These are phyloP conservation scores for Myathropa florea DNA, from an alignment of 2,888 invertebrate genomes.

Conservation along the genomic window DNA sequence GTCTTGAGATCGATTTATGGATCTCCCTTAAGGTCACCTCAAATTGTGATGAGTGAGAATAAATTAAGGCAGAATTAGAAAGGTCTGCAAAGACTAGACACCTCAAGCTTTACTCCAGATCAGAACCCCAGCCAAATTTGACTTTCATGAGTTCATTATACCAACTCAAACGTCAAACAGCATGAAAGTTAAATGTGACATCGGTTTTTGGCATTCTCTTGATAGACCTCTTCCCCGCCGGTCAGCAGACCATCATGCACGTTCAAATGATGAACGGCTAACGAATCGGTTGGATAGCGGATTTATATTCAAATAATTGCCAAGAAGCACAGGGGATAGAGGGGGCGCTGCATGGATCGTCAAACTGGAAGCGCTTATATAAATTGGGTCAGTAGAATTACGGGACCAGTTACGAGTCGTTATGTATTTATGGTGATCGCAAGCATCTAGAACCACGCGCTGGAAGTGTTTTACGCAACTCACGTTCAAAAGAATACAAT, in stretches of 20 bases:
- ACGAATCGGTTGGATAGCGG: conserved; percentile 21
- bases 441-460: background rate
- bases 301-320: conserved; percentile 30
- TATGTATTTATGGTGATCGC: background rate
- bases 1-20: background rate
- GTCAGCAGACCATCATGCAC: background rate
- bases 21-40: background rate
- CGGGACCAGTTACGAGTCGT: conserved; percentile 6
- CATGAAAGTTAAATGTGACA: background rate
- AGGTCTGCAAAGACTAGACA: no score
- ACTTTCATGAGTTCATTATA: background rate
- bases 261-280: background rate
- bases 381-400: conserved; percentile 22
- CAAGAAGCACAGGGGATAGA: background rate
- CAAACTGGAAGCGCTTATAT: conserved; percentile 18
- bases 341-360: background rate
- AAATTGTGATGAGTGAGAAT: no score
- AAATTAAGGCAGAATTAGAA: no score
- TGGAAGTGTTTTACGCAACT: background rate
- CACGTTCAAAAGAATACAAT: background rate
- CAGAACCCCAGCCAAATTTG: background rate
- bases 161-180: no score
- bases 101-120: background rate
- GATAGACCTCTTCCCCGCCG: background rate
- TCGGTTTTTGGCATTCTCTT: background rate